Evolutionary conservation across 2,888 invertebrate species (phyloP).

Genomic region (Nezara viridula): DNA sequence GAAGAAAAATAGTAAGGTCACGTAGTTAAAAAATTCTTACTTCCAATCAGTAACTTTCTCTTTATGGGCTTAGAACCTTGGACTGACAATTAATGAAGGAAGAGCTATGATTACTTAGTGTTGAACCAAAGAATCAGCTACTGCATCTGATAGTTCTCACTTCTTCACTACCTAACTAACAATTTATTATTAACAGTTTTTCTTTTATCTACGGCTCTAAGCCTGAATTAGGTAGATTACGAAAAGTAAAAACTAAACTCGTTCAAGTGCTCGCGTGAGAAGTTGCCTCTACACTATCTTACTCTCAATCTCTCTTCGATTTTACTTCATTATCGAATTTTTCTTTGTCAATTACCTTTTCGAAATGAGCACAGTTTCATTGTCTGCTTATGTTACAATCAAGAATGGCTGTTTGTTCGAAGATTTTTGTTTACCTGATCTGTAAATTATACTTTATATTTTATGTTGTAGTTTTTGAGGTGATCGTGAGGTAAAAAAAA

Average conservation of each 20-base stretch:
- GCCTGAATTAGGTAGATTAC: constrained; percentile 1
- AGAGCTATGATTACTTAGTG: neutral
- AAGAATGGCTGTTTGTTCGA: neutral
- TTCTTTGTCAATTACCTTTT: neutral
- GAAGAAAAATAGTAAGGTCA: no score
- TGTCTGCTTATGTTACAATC: no score
- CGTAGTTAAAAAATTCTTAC: neutral
- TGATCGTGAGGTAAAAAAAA: no score
- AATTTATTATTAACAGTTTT: neutral
- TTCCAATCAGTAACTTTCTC: neutral
- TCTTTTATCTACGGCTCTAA: neutral
- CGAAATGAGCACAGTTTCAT: neutral
- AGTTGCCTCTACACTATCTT: constrained; percentile 9
- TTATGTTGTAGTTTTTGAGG: no score
- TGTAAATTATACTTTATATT: no score
- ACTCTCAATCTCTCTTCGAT: constrained; percentile 26
- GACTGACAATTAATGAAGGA: neutral
- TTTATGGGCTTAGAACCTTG: neutral
- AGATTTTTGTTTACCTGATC: neutral
- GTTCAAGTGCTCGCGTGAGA: constrained; percentile 28
- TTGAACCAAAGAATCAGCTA: neutral
- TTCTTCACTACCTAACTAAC: neutral
- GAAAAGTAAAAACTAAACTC: neutral
- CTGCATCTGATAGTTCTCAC: neutral
- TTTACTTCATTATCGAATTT: constrained; percentile 13